Conservation (phyloP, 2,888 invertebrate species). For the Nephrocerus scutellatus region DNA sequence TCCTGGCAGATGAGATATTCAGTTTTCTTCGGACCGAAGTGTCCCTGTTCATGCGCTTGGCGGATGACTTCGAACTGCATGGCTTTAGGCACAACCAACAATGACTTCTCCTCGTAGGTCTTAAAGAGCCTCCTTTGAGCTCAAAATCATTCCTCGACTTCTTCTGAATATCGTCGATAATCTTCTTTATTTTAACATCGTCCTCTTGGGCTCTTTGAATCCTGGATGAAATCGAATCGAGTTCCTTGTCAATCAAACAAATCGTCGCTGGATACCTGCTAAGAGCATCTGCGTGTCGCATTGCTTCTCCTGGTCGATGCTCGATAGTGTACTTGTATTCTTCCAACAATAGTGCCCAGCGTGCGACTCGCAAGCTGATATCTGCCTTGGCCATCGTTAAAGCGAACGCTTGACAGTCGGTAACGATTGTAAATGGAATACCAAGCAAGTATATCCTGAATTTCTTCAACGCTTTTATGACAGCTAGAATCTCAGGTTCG, state of each 20-base stretch:
- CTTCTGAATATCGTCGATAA: constrained; percentile 4
- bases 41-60: constrained; percentile 17
- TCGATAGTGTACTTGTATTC: neutral
- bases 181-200: constrained; percentile 4
- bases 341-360: constrained; percentile 21
- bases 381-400: constrained; percentile 16
- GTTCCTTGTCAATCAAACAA: neutral
- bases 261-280: neutral
- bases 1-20: constrained; percentile 1
- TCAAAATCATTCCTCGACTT: constrained; percentile 1
- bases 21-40: constrained; percentile 13
- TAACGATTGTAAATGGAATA: neutral
- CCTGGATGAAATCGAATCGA: neutral
- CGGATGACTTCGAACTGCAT: constrained; percentile 17
- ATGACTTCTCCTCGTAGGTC: neutral
- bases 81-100: constrained; percentile 18
- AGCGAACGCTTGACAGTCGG: neutral
- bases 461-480: neutral
- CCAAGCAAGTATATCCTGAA: neutral
- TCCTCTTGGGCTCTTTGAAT: constrained; percentile 2
- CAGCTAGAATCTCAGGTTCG: constrained; percentile 19
- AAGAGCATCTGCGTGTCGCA: neutral
- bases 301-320: neutral
- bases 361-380: constrained; percentile 16
- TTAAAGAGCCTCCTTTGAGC: constrained; percentile 9